Conservation (phyloP, 2,888 invertebrate genomes). For the Tinea semifulvella region DNA sequence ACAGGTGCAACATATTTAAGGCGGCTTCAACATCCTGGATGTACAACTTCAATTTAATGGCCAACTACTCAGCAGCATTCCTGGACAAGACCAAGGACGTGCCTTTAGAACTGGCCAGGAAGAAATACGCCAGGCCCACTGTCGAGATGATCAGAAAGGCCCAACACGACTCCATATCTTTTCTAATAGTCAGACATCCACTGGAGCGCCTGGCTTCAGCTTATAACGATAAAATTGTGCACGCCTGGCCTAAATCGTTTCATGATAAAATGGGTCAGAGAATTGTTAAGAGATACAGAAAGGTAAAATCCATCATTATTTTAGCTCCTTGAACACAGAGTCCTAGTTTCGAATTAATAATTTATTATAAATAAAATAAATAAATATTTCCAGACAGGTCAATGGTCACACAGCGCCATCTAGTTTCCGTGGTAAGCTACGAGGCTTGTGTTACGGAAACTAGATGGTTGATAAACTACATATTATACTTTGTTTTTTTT, state of each 20-base stretch:
- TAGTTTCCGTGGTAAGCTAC: no score
- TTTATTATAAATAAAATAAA: no score
- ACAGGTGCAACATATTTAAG: slow-evolving; percentile 82
- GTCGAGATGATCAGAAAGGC: slow-evolving; percentile 76
- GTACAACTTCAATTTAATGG: slow-evolving; percentile 89
- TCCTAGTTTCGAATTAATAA: no score
- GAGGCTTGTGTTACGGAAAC: no score
- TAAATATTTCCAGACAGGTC: no score
- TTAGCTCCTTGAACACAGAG: no score
- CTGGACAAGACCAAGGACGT: slow-evolving; percentile 81
- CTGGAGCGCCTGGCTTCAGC: slow-evolving; percentile 82
- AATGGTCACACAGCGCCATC: no score
- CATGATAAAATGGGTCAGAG: slow-evolving; percentile 82
- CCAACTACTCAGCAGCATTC: slow-evolving; percentile 81
- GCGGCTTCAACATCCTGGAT: slow-evolving; percentile 92
- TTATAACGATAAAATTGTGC: slow-evolving; percentile 86
- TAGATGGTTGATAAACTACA: no score
- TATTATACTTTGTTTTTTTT: no score
- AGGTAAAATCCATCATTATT: no score
- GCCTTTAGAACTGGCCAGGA: slow-evolving; percentile 79
- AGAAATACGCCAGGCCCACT: slow-evolving; percentile 80
- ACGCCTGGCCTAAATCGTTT: slow-evolving; percentile 82
- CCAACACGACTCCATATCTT: slow-evolving; percentile 79
- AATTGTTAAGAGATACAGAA: slow-evolving; percentile 79
- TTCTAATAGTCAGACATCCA: slow-evolving; percentile 84